Conservation (phyloP, 2,888 invertebrate species). For the Mantis religiosa region DNA sequence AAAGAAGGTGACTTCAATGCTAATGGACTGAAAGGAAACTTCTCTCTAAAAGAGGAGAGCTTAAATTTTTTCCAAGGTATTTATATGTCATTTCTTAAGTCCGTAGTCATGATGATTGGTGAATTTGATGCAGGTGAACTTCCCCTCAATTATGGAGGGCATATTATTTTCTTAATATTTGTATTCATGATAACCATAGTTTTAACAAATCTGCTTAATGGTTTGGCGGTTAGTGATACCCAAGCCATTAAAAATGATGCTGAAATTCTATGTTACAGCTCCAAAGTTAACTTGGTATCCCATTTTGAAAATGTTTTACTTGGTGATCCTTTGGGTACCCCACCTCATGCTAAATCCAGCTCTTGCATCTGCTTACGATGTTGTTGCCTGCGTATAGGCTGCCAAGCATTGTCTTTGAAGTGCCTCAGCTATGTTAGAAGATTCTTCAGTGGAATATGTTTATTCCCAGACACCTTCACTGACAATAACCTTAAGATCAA, state of each 20-base stretch:
- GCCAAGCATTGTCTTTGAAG: background rate
- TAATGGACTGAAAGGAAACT: background rate
- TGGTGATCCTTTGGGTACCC: background rate
- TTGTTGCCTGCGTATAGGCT: background rate
- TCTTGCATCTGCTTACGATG: background rate
- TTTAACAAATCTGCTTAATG: background rate
- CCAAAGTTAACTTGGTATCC: background rate
- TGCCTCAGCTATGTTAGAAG: background rate
- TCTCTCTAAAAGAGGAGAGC: background rate
- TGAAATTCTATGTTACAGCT: background rate
- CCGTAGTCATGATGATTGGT: conserved; percentile 81
- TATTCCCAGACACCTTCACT: background rate
- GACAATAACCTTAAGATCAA: background rate
- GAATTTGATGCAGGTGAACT: conserved; percentile 80
- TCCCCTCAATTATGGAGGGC: conserved; percentile 49
- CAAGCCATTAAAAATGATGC: conserved; percentile 3
- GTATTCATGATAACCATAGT: conserved; percentile 6
- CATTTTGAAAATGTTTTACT: background rate
- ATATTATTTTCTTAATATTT: background rate
- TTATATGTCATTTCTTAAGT: conserved; percentile 70
- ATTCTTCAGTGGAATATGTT: background rate
- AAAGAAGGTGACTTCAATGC: background rate
- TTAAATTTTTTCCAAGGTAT: conserved; percentile 60
- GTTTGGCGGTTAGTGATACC: conserved; percentile 5
- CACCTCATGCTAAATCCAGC: background rate